These are phyloP conservation scores for Aphelenchoides avenae DNA, from an alignment of 1,140 invertebrate species.

Conservation along the genomic window DNA sequence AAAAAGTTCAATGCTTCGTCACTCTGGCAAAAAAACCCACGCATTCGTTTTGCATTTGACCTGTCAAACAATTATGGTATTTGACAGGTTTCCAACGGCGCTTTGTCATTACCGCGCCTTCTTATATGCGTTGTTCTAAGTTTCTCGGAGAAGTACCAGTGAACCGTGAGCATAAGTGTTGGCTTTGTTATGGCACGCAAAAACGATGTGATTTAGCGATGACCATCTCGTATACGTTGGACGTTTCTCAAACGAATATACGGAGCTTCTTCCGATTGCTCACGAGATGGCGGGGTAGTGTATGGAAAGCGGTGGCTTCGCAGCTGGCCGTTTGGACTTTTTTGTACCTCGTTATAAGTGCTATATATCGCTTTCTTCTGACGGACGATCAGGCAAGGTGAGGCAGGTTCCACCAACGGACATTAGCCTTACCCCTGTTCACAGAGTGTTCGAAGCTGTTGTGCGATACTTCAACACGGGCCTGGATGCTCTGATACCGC, in stretches of 20 bases:
- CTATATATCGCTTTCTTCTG: conserved; percentile 32
- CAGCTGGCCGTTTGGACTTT: conserved; percentile 37
- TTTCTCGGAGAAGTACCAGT: too few relatives aligned
- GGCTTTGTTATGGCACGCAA: too few relatives aligned
- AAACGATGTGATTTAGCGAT: too few relatives aligned
- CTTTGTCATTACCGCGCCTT: too few relatives aligned
- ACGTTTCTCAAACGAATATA: conserved; percentile 31
- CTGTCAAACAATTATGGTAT: too few relatives aligned
- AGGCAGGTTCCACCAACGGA: conserved; percentile 7
- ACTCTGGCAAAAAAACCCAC: too few relatives aligned
- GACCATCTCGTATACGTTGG: conserved; percentile 43
- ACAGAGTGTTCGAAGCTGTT: conserved; percentile 46
- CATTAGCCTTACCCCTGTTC: conserved; percentile 19
- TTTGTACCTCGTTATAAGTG: conserved; percentile 35
- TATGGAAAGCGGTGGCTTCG: conserved; percentile 43
- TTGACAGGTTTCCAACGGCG: too few relatives aligned
- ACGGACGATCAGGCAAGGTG: conserved; percentile 27
- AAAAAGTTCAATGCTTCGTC: too few relatives aligned
- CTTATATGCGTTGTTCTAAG: too few relatives aligned
- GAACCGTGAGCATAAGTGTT: too few relatives aligned
- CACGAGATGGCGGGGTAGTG: conserved; percentile 31
- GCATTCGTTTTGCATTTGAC: too few relatives aligned
- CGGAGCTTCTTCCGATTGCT: conserved; percentile 28
- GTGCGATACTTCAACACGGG: conserved; percentile 43
- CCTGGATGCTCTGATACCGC: conserved; percentile 37